Evolutionary conservation across 2,113 vertebrate species (phyloP).

Genomic region (Tupaia tana): DNA sequence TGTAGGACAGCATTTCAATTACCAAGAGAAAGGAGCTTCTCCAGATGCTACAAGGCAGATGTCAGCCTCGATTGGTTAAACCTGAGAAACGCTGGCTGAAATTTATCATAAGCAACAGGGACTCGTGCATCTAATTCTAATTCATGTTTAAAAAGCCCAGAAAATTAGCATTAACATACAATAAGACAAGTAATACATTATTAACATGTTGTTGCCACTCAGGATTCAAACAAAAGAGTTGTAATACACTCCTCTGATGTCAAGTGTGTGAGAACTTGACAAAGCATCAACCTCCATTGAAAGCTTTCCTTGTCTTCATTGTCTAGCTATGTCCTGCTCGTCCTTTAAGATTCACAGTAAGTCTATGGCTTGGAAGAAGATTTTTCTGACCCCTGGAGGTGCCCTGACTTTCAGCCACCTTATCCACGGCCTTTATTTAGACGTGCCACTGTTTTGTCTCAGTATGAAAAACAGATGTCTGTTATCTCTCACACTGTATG

Average conservation of each 20-base stretch:
- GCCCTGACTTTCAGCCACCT: not conserved
- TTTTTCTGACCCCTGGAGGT: not conserved
- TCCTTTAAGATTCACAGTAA: not conserved
- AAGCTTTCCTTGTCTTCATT: not conserved
- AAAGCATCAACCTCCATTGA: not conserved
- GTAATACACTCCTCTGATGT: not conserved
- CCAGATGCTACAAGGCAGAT: not conserved
- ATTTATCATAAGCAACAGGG: not conserved
- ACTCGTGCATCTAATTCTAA: not conserved
- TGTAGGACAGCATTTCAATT: not conserved
- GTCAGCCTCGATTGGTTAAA: not conserved
- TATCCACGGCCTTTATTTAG: not conserved
- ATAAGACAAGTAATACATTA: not conserved
- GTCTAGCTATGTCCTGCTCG: not conserved
- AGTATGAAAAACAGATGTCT: not conserved
- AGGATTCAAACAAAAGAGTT: not conserved
- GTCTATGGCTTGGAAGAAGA: not conserved
- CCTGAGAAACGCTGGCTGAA: not conserved
- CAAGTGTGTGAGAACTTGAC: not conserved
- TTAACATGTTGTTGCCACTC: not conserved
- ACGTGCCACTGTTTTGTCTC: not conserved
- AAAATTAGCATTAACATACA: not conserved
- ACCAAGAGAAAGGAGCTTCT: not conserved
- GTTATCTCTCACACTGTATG: rapidly evolving
- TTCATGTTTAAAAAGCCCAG: not conserved